phyloP scores from a whole-genome alignment of 2,113 vertebrate genomes.

The Jaculus jaculus region DNA sequence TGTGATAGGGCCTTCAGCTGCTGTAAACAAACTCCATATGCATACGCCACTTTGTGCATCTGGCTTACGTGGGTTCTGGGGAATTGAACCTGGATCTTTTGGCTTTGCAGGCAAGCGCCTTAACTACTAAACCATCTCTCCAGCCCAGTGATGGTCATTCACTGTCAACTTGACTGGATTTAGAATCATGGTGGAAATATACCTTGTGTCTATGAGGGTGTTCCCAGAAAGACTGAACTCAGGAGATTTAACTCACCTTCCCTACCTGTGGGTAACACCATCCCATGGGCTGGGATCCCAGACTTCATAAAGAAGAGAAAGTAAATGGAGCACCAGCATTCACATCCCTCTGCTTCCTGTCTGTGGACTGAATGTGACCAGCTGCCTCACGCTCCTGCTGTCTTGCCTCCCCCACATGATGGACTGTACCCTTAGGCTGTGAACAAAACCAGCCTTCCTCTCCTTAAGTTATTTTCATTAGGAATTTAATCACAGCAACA shows the following conservation, averaged over 20 bases:
- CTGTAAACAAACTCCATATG: no score
- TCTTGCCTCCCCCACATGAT: background rate
- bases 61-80: no score
- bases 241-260: background rate
- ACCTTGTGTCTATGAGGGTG: background rate
- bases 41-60: no score
- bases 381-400: background rate
- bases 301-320: background rate
- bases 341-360: background rate
- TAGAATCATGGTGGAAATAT: background rate
- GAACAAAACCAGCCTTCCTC: background rate
- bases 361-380: fast-evolving
- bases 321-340: background rate
- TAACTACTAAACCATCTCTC: no score
- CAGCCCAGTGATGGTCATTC: background rate
- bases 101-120: no score
- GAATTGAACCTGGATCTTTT: no score
- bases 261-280: background rate
- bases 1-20: no score
- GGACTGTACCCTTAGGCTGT: background rate
- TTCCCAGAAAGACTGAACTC: background rate
- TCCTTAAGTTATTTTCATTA: background rate
- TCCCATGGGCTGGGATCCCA: background rate
- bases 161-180: background rate
- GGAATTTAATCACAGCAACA: background rate